Evolutionary conservation across 2,888 invertebrate species (phyloP).

Genomic region (Drosophila testacea): DNA sequence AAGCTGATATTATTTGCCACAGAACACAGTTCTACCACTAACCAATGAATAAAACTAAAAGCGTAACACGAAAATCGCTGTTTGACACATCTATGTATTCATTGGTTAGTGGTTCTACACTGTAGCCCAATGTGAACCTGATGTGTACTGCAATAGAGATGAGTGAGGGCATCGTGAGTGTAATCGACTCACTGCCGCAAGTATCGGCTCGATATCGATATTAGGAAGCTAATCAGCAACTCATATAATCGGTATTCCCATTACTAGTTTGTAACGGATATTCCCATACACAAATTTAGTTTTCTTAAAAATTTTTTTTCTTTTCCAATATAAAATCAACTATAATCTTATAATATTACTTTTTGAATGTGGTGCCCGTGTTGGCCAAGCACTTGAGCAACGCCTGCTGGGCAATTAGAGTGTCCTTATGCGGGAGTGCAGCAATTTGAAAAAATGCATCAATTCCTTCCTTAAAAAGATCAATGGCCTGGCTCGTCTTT

Average conservation of each 20-base stretch:
- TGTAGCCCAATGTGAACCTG: too few species aligned
- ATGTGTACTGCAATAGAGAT: neutral
- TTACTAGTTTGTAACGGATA: neutral
- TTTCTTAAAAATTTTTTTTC: conserved; percentile 3
- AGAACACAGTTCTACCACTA: too few species aligned
- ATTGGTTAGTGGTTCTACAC: too few species aligned
- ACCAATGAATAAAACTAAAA: too few species aligned
- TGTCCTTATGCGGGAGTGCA: conserved; percentile 88
- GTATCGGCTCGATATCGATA: neutral
- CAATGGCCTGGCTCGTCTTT: conserved; percentile 86
- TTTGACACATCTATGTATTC: too few species aligned
- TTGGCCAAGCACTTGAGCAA: conserved; percentile 88
- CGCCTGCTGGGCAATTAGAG: conserved; percentile 90
- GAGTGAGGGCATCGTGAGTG: neutral
- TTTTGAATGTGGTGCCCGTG: conserved; percentile 76
- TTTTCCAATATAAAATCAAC: neutral
- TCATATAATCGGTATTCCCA: conserved; percentile 5
- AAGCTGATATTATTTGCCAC: too few species aligned
- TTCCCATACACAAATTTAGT: conserved; percentile 9
- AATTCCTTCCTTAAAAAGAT: conserved; percentile 87
- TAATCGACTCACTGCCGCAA: neutral
- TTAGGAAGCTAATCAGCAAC: neutral
- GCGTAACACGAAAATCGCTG: too few species aligned
- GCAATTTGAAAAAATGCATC: conserved; percentile 88
- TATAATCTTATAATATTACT: conserved; percentile 37